Evolutionary conservation across 2,888 invertebrate genomes (phyloP), one percentile per base, ranked within the genome.

Genomic region (Dendrolimus pini): DNA sequence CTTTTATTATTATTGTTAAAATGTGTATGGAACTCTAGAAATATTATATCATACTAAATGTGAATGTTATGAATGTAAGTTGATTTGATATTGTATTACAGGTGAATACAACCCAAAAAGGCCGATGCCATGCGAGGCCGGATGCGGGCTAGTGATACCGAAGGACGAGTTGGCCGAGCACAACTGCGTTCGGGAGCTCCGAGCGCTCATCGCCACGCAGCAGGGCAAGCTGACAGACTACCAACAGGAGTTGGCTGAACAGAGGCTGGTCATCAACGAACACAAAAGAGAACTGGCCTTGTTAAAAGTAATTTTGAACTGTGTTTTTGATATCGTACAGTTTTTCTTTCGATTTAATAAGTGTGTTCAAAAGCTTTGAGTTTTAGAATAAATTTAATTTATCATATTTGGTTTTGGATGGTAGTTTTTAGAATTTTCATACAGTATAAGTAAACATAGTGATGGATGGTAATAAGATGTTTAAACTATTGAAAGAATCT

Each of bases 131-230:
- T 99, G 98, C 83, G 98, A 98, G 74, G 95, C 96, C 66, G 98
- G 98, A 18, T 99, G 98, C 76, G 98, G 98, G 30, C 93, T 98
- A 55, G 95, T 98, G 58, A 96, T 98, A 74, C 98, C 98, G 9
- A 98, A 98, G 88, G 98, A 98, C 87, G 98, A 98, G 85, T 83
- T 98, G 0, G 95, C 96, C 78, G 97, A 97, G 70, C 98, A 99
- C 83, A 98, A 98, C 80, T 99, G 98, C 82, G 96, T 98, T 14
- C 92, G 96, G 61, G 98, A 98, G 81, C 85, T 99, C 41, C 93
- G 98, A 52, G 93, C 94, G 8, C 88, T 98, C 55, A 96, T 98
- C 63, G 94, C 96, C 61, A 94, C 95, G 12, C 97, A 98, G 77
- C 96, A 97, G 69, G 95, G 95, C 70, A 97, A 97, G 81, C 91